These are phyloP conservation scores for Scarus forsteni DNA, from an alignment of 2,797 vertebrate genomes.

Conservation along the genomic window DNA sequence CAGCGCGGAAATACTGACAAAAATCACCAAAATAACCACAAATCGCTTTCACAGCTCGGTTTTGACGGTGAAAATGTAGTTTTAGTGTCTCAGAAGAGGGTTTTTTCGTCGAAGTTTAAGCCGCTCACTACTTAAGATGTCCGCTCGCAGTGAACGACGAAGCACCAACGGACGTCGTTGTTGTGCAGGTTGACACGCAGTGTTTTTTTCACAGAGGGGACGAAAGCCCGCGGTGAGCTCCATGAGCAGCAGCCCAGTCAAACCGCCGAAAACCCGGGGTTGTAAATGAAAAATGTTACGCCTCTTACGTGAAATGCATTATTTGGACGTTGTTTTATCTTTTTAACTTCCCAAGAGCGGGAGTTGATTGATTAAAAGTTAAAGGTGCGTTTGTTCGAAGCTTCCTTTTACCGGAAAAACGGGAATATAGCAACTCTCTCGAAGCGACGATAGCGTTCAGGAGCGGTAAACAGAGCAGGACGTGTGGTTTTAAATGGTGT, in stretches of 20 bases:
- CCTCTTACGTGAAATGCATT: rapidly evolving
- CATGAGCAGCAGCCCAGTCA: neutral
- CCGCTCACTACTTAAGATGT: conserved; percentile 70
- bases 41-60: rapidly evolving
- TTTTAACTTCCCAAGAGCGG: neutral
- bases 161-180: conserved; percentile 19
- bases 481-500: no score
- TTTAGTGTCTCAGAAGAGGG: rapidly evolving
- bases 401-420: neutral
- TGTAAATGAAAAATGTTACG: rapidly evolving
- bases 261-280: neutral
- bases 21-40: neutral
- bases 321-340: rapidly evolving
- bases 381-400: neutral
- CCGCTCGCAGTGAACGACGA: conserved; percentile 55
- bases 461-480: no score
- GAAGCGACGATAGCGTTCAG: rapidly evolving
- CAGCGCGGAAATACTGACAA: neutral
- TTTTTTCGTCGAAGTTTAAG: conserved; percentile 56
- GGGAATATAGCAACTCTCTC: rapidly evolving
- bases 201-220: conserved; percentile 11
- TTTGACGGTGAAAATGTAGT: rapidly evolving
- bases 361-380: conserved; percentile 24
- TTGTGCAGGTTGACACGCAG: conserved; percentile 31
- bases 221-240: conserved; percentile 7